phyloP scores from a whole-genome alignment of 2,113 vertebrate species.

The Poeciliopsis retropinna region DNA sequence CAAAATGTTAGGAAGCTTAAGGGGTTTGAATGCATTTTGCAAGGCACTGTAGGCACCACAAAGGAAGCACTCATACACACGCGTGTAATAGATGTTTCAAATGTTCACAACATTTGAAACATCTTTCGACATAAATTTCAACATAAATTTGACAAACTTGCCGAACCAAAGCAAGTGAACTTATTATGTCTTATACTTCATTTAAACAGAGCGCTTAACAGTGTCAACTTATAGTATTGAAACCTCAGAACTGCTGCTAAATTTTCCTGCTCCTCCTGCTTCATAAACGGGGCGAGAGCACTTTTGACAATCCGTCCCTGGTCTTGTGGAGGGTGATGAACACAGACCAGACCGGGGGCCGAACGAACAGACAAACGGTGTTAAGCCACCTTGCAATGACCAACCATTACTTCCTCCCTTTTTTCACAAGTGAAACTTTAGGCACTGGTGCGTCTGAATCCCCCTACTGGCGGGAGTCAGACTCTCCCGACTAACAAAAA shows the following conservation, averaged over 20 bases:
- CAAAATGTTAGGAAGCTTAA: neutral
- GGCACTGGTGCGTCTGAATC: slow-evolving; percentile 52
- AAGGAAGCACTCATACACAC: slow-evolving; percentile 51
- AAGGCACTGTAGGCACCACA: slow-evolving; percentile 22
- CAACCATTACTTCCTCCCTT: slow-evolving; percentile 41
- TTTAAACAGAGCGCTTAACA: slow-evolving; percentile 59
- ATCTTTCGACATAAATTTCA: no score
- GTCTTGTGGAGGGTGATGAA: slow-evolving; percentile 61
- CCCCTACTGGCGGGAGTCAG: slow-evolving; percentile 54
- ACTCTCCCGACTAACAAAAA: slow-evolving; percentile 39
- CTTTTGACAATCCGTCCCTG: slow-evolving; percentile 76
- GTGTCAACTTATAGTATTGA: slow-evolving; percentile 52
- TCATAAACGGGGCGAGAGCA: slow-evolving; percentile 47
- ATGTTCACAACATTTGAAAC: slow-evolving; percentile 38
- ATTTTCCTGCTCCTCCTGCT: slow-evolving; percentile 54
- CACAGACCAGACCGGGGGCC: slow-evolving; percentile 56
- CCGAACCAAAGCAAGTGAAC: slow-evolving; percentile 70
- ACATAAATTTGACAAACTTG: slow-evolving; percentile 68
- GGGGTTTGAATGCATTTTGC: neutral
- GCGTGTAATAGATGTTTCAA: slow-evolving; percentile 38
- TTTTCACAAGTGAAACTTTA: slow-evolving; percentile 40
- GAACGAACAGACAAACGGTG: slow-evolving; percentile 62
- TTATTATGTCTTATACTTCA: slow-evolving; percentile 48
- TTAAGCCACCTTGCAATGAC: slow-evolving; percentile 64
- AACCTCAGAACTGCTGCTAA: slow-evolving; percentile 80